Conservation (phyloP, 2,888 invertebrate species). For the Epinotia nisella region DNA sequence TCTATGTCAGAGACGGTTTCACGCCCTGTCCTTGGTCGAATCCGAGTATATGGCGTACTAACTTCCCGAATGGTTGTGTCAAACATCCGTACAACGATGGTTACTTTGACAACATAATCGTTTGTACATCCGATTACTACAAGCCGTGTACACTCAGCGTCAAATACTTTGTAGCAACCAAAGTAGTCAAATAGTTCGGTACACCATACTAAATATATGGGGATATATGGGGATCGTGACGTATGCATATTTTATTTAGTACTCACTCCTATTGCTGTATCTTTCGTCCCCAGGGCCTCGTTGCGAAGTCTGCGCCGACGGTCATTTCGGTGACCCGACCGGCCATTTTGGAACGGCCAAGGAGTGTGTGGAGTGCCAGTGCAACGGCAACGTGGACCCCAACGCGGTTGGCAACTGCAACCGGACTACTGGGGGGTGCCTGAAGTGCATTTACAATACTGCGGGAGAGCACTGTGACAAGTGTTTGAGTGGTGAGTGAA, state of each 20-base stretch:
- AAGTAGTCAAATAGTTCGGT: too few relatives aligned
- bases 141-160: too few relatives aligned
- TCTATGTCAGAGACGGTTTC: background rate
- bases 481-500: constrained; percentile 90
- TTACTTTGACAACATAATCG: too few relatives aligned
- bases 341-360: constrained; percentile 86
- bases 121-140: too few relatives aligned
- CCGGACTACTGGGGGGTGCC: constrained; percentile 96
- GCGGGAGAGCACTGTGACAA: constrained; percentile 96
- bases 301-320: constrained; percentile 98
- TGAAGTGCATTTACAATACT: constrained; percentile 98
- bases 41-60: constrained; percentile 94
- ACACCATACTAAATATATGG: too few relatives aligned
- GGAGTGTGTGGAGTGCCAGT: constrained; percentile 94
- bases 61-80: constrained; percentile 96
- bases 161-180: too few relatives aligned
- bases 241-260: too few relatives aligned
- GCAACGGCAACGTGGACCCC: constrained; percentile 96
- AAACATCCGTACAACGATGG: too few relatives aligned
- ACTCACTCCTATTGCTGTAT: too few relatives aligned
- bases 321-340: constrained; percentile 95
- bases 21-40: constrained; percentile 59
- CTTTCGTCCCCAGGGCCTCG: constrained; percentile 80
- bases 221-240: too few relatives aligned
- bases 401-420: constrained; percentile 99